Conservation (phyloP, 92 coral and sea anemone species). For the Porites evermanni region DNA sequence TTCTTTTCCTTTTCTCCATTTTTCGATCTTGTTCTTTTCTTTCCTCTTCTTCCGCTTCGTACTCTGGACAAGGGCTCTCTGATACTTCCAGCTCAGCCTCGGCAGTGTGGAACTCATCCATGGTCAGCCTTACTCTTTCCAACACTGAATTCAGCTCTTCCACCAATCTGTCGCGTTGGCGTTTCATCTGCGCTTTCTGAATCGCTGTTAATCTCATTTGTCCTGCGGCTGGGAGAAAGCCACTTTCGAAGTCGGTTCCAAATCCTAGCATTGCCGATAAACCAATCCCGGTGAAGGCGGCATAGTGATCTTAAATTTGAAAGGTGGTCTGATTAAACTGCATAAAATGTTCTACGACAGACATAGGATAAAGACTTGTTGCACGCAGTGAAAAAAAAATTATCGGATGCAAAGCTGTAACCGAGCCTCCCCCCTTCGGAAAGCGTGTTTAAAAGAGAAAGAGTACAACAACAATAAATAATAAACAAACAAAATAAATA, state of each 20-base stretch:
- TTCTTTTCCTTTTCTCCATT: constrained; percentile 12
- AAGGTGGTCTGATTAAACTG: too few relatives aligned
- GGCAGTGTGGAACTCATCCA: constrained; percentile 44
- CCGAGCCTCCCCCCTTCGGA: too few relatives aligned
- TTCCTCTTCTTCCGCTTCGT: constrained; percentile 20
- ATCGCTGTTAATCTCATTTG: constrained; percentile 77
- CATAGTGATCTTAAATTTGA: not conserved
- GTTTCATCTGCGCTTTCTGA: constrained; percentile 64
- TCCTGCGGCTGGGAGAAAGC: constrained; percentile 61
- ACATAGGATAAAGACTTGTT: too few relatives aligned
- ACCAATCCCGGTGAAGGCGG: constrained; percentile 47
- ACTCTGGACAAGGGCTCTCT: constrained; percentile 51
- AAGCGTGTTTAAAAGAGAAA: too few relatives aligned
- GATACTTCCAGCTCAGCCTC: constrained; percentile 17
- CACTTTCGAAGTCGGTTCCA: constrained; percentile 35
- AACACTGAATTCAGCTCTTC: constrained; percentile 65
- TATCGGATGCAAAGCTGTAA: too few relatives aligned
- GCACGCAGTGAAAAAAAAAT: too few relatives aligned
- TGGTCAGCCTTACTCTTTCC: constrained; percentile 56
- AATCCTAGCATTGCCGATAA: constrained; percentile 31
- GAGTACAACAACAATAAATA: too few relatives aligned
- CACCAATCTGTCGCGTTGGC: constrained; percentile 72
- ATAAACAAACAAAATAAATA: too few relatives aligned
- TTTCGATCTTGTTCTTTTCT: not conserved
- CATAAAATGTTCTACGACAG: too few relatives aligned